phyloP scores from a whole-genome alignment of 92 coral and sea anemone genomes.

The Montipora capitata region DNA sequence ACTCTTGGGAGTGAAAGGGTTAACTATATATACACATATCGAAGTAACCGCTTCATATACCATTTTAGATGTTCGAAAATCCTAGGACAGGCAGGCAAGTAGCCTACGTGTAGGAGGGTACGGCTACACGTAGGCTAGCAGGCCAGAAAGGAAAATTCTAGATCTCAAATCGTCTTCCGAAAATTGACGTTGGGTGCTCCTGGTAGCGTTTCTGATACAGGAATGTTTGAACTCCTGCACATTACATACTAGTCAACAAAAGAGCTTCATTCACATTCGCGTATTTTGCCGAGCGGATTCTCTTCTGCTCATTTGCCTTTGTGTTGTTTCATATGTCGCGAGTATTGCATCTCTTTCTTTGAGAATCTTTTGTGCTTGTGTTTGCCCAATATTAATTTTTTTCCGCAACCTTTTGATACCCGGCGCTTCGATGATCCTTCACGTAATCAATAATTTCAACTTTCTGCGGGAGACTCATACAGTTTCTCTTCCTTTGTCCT shows the following conservation, averaged over 20 bases:
- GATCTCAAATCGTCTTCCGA: too few relatives aligned
- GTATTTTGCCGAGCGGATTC: conserved; percentile 34
- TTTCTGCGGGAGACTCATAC: not conserved
- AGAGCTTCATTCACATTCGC: conserved; percentile 22
- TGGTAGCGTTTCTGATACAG: too few relatives aligned
- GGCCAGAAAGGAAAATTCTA: too few relatives aligned
- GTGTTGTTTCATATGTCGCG: conserved; percentile 13
- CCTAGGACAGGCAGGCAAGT: too few relatives aligned
- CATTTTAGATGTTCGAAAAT: too few relatives aligned
- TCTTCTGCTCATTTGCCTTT: conserved; percentile 26
- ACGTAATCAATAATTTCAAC: not conserved
- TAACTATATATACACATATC: too few relatives aligned
- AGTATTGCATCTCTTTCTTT: conserved; percentile 45
- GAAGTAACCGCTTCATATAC: too few relatives aligned
- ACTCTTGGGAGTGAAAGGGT: too few relatives aligned
- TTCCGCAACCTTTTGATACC: not conserved
- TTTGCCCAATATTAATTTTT: not conserved
- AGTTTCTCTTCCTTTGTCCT: not conserved
- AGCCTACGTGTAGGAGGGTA: too few relatives aligned
- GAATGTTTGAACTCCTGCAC: not conserved
- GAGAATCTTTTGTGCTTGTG: conserved; percentile 9
- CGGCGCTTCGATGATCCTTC: not conserved
- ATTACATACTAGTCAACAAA: conserved; percentile 34
- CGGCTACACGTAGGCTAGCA: too few relatives aligned
- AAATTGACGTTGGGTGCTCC: too few relatives aligned